Conservation (phyloP, 2,113 vertebrate species). For the Syngnathus floridae region DNA sequence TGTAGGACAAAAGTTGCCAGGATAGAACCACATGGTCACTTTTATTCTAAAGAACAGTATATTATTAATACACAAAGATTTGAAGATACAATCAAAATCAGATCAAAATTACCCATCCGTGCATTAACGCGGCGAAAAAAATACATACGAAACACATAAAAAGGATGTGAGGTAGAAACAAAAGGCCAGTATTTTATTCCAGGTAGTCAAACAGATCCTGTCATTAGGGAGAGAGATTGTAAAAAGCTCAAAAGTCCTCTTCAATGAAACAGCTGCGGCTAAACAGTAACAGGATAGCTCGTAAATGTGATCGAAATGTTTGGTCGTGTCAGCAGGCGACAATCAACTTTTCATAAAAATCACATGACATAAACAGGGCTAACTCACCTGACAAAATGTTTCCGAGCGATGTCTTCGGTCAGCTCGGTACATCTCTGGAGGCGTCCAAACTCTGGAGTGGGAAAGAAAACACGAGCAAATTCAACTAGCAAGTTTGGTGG, state of each 20-base stretch:
- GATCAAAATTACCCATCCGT: background rate
- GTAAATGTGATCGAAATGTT: slow-evolving; percentile 1
- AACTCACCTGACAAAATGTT: background rate
- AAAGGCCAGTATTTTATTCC: background rate
- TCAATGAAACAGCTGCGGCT: background rate
- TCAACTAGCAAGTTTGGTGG: slow-evolving; percentile 22
- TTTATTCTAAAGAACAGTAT: background rate
- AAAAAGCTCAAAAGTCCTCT: background rate
- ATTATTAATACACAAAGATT: background rate
- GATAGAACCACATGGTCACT: background rate
- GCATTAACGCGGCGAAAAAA: background rate
- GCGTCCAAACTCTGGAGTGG: background rate
- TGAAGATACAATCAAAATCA: background rate
- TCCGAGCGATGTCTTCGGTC: too few species aligned
- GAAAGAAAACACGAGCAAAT: background rate
- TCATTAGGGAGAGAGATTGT: background rate
- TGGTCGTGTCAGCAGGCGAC: background rate
- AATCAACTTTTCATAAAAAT: background rate
- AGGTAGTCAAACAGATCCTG: background rate
- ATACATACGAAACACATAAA: too few species aligned
- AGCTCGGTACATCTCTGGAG: background rate
- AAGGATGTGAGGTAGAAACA: background rate
- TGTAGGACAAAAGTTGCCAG: background rate
- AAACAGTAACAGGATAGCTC: slow-evolving; percentile 37
- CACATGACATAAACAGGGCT: background rate